phyloP scores from a whole-genome alignment of 2,888 invertebrate species.

The Iselma pallidipennis region DNA sequence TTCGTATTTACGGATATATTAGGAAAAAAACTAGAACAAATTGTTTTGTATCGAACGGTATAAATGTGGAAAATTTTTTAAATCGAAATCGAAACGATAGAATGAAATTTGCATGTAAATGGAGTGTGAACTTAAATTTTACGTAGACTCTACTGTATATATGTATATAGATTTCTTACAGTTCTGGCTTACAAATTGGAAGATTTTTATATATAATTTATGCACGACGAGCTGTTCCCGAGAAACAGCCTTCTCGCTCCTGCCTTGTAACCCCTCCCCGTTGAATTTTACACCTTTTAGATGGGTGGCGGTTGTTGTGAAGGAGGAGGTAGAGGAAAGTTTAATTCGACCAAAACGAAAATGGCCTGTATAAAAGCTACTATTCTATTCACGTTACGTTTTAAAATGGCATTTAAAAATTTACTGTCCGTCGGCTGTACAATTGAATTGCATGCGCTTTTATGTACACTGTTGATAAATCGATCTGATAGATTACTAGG shows the following conservation, averaged over 20 bases:
- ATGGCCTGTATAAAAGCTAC: not conserved
- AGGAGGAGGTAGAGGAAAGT: not conserved
- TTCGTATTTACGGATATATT: no score
- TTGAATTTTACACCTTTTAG: not conserved
- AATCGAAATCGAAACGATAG: conserved; percentile 2
- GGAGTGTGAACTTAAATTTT: conserved; percentile 11
- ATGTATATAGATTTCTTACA: conserved; percentile 12
- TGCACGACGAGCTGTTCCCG: not conserved
- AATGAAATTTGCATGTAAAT: conserved; percentile 13
- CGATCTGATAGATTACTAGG: not conserved
- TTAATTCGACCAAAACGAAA: not conserved
- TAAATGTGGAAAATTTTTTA: no score
- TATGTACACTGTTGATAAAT: not conserved
- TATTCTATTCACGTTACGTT: not conserved
- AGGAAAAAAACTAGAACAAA: not conserved
- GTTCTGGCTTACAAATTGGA: conserved; percentile 11
- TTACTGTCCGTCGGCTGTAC: not conserved
- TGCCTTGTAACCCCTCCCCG: not conserved
- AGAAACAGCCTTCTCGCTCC: not conserved
- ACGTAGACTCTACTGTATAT: not conserved
- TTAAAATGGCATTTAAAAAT: no score
- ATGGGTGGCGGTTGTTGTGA: no score
- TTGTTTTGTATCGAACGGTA: not conserved
- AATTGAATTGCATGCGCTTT: not conserved
- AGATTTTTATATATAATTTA: conserved; percentile 7